Percentiles rank a stretch among this genome's conserved stretches.
phyloP scores from a whole-genome alignment of 2,797 vertebrate genomes.

The Microchirus variegatus region DNA sequence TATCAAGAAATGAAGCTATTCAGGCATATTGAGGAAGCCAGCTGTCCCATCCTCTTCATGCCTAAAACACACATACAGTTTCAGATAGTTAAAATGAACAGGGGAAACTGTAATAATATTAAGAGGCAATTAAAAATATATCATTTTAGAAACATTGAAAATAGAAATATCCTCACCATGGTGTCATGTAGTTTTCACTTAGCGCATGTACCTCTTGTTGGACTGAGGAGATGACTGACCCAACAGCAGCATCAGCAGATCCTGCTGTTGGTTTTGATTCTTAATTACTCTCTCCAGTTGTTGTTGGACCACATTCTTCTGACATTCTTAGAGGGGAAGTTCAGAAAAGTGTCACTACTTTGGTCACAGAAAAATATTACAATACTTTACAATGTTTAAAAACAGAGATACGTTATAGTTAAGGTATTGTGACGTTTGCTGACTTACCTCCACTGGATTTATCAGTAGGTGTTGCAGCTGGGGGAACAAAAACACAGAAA shows the following conservation, averaged over 20 bases:
- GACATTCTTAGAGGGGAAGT: constrained; percentile 7
- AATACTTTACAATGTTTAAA: not conserved
- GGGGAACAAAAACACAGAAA: not conserved
- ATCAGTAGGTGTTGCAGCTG: not conserved
- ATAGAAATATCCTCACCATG: not conserved
- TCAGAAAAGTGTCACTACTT: not conserved
- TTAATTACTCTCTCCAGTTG: constrained; percentile 2
- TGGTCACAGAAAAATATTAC: not conserved
- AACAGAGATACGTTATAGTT: not conserved
- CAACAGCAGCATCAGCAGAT: constrained; percentile 4
- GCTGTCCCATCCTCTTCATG: not conserved
- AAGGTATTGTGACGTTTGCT: not conserved
- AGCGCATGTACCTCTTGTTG: not conserved
- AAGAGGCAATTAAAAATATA: no score
- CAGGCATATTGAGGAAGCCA: no score
- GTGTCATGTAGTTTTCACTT: not conserved
- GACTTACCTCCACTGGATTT: constrained; percentile 18
- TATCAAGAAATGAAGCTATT: not conserved
- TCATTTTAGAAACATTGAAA: not conserved
- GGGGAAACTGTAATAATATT: not conserved
- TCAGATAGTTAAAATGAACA: not conserved
- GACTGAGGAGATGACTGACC: not conserved
- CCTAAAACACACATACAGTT: constrained; percentile 1
- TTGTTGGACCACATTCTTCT: not conserved
- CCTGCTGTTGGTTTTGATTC: constrained; percentile 18